Conservation (phyloP, 2,888 invertebrate genomes). For the Euplagia quadripunctaria region DNA sequence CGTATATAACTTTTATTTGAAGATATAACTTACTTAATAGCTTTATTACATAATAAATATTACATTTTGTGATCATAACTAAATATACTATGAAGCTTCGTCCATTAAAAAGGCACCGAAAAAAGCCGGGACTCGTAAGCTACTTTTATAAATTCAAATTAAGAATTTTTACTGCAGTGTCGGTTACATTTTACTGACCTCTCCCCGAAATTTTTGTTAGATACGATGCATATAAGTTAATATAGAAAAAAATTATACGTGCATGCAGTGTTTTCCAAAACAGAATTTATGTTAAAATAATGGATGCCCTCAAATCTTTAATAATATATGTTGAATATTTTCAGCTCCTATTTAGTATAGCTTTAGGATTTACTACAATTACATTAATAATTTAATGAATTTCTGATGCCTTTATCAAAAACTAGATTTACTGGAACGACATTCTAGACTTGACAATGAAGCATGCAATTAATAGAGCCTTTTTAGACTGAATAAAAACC, state of each 20-base stretch:
- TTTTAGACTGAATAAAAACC: no score
- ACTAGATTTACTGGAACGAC: no score
- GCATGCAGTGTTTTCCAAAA: no score
- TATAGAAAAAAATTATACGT: slow-evolving; percentile 27
- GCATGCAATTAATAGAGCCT: no score
- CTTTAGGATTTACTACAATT: no score
- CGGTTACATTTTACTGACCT: slow-evolving; percentile 15
- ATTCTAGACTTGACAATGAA: no score
- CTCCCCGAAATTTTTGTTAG: slow-evolving; percentile 8
- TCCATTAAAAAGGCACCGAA: slow-evolving; percentile 7
- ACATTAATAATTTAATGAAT: no score
- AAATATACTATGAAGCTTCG: slow-evolving; percentile 15
- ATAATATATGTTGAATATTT: no score
- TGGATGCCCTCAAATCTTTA: no score
- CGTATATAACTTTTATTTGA: slow-evolving; percentile 10
- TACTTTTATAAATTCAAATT: slow-evolving; percentile 20
- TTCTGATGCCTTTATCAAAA: no score
- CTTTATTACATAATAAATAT: slow-evolving; percentile 15
- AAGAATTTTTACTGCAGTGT: slow-evolving; percentile 19
- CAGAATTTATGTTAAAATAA: not conserved
- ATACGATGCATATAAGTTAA: slow-evolving; percentile 12
- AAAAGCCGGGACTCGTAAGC: slow-evolving; percentile 1
- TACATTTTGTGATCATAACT: slow-evolving; percentile 8
- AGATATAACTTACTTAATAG: not conserved
- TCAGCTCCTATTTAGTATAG: no score